phyloP scores from a whole-genome alignment of 2,797 vertebrate genomes.

The Falco naumanni region DNA sequence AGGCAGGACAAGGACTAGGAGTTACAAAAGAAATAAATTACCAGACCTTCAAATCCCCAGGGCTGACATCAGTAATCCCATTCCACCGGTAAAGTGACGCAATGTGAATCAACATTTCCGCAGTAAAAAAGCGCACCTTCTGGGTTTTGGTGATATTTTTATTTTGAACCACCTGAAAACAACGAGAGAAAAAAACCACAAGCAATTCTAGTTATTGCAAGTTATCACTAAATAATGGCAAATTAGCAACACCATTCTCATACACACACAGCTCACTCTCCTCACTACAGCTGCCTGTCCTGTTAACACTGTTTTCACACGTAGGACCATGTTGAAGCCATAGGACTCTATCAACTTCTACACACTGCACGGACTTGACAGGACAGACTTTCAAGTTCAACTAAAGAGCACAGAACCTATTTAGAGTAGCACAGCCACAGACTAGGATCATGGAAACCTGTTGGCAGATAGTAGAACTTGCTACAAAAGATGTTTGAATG shows the following conservation, averaged over 20 bases:
- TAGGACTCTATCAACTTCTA: background rate
- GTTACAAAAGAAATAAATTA: background rate
- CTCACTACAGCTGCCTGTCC: background rate
- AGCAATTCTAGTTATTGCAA: background rate
- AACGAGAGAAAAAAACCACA: background rate
- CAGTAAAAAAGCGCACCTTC: slow-evolving; percentile 93
- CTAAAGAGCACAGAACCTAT: background rate
- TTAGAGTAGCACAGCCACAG: background rate
- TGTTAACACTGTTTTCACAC: background rate
- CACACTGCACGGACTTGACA: background rate
- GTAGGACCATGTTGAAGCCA: background rate
- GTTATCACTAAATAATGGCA: background rate
- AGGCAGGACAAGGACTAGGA: background rate
- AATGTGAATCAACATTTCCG: slow-evolving; percentile 83
- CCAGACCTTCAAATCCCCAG: slow-evolving; percentile 76
- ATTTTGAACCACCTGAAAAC: slow-evolving; percentile 88
- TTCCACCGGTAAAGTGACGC: slow-evolving; percentile 92
- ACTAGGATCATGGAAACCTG: background rate
- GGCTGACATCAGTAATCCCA: slow-evolving; percentile 85
- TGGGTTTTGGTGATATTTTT: slow-evolving; percentile 92
- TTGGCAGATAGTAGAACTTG: background rate
- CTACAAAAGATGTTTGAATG: background rate
- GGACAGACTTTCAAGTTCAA: background rate
- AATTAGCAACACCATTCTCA: background rate
- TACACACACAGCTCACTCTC: background rate